These are phyloP conservation scores for honey bee (Apis mellifera) DNA, from an alignment of 1,140 invertebrate genomes.

Conservation along the genomic window DNA sequence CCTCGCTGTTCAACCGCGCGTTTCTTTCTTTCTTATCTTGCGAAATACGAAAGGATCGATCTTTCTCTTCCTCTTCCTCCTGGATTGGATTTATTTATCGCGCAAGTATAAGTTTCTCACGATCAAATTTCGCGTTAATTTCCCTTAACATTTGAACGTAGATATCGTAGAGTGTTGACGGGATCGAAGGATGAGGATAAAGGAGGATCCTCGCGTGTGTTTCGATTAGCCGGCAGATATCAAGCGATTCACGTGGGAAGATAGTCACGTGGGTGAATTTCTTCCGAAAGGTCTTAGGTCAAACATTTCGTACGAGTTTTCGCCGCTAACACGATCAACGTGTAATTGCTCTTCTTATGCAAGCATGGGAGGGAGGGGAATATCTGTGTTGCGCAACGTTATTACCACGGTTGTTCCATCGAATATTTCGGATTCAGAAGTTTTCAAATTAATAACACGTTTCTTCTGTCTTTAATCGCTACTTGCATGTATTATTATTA, in stretches of 20 bases:
- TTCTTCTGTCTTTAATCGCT: no score
- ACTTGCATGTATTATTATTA: not conserved
- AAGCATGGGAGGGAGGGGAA: not conserved
- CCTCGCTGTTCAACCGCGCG: no score
- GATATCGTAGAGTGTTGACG: conserved; percentile 7
- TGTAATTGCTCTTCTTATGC: conserved; percentile 9
- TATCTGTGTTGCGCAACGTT: not conserved
- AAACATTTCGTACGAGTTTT: conserved; percentile 23
- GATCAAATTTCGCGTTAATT: not conserved
- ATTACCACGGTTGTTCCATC: not conserved
- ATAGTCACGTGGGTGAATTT: conserved; percentile 54
- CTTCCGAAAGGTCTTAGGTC: conserved; percentile 52
- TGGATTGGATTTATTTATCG: no score
- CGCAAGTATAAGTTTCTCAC: not conserved
- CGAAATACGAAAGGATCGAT: not conserved
- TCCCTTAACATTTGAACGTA: not conserved
- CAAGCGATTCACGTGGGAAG: conserved; percentile 53
- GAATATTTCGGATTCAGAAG: not conserved
- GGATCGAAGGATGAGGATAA: conserved; percentile 11
- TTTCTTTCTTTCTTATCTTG: no score
- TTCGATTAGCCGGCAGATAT: conserved; percentile 17
- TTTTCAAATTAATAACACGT: not conserved
- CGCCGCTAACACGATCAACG: not conserved
- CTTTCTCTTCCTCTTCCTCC: not conserved
- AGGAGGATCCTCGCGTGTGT: conserved; percentile 14